These are phyloP conservation scores for Dreissena rostriformis DNA, from an alignment of 1,140 invertebrate species.

Conservation along the genomic window DNA sequence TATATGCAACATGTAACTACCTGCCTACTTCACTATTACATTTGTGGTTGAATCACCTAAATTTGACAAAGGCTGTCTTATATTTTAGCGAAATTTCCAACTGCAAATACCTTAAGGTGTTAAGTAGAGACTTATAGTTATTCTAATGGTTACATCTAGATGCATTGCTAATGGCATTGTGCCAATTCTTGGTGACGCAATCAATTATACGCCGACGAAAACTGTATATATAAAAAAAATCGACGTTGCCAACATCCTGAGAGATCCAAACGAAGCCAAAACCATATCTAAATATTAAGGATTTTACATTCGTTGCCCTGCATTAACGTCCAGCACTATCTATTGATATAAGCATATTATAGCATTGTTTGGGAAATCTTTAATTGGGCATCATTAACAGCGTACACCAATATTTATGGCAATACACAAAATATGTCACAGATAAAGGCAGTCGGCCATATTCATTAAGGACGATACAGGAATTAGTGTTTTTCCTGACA, in stretches of 20 bases:
- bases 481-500: constrained; percentile 9
- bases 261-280: no score
- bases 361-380: constrained; percentile 39
- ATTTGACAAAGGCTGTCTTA: not conserved
- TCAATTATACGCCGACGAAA: constrained; percentile 13
- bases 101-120: not conserved
- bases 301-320: no score
- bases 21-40: not conserved
- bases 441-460: constrained; percentile 25
- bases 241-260: no score
- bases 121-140: no score
- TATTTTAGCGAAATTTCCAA: not conserved
- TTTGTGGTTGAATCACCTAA: constrained; percentile 22
- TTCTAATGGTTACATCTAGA: no score
- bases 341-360: constrained; percentile 15
- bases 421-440: constrained; percentile 12
- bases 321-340: constrained; percentile 13
- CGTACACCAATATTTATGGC: constrained; percentile 4
- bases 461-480: constrained; percentile 11
- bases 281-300: no score
- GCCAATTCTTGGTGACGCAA: not conserved
- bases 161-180: not conserved
- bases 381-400: constrained; percentile 4
- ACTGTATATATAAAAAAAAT: not conserved
- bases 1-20: no score